Evolutionary conservation across 2,888 invertebrate genomes (phyloP).

Genomic region (Galeruca laticollis): DNA sequence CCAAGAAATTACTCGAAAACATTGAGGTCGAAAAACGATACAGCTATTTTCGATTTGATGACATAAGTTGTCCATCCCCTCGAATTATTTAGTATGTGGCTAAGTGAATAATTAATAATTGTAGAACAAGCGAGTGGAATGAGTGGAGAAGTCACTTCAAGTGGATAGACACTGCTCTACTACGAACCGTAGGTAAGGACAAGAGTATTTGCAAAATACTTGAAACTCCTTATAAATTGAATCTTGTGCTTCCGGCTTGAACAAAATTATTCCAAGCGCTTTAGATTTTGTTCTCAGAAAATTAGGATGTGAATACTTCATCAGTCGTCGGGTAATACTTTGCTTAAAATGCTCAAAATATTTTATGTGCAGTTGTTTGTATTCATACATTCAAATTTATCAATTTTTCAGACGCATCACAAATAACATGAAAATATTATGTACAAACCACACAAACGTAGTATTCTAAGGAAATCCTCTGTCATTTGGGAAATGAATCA

Average conservation of each 20-base stretch:
- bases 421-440: no score
- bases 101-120: constrained; percentile 27
- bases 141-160: constrained; percentile 21
- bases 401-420: neutral
- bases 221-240: constrained; percentile 24
- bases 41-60: neutral
- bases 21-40: neutral
- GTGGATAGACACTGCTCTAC: constrained; percentile 18
- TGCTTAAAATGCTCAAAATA: neutral
- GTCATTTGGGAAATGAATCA: no score
- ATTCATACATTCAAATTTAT: neutral
- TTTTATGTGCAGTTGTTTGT: constrained; percentile 1
- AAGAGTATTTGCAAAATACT: constrained; percentile 23
- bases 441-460: no score
- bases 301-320: constrained; percentile 15
- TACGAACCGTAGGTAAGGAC: neutral
- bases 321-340: neutral
- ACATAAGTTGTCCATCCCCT: neutral
- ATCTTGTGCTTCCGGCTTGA: constrained; percentile 12
- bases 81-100: neutral
- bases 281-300: neutral
- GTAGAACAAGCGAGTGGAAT: constrained; percentile 22
- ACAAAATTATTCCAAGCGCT: constrained; percentile 1
- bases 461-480: no score
- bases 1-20: neutral